Evolutionary conservation across 2,113 vertebrate species (phyloP).

Genomic region (Calidris pygmaea): DNA sequence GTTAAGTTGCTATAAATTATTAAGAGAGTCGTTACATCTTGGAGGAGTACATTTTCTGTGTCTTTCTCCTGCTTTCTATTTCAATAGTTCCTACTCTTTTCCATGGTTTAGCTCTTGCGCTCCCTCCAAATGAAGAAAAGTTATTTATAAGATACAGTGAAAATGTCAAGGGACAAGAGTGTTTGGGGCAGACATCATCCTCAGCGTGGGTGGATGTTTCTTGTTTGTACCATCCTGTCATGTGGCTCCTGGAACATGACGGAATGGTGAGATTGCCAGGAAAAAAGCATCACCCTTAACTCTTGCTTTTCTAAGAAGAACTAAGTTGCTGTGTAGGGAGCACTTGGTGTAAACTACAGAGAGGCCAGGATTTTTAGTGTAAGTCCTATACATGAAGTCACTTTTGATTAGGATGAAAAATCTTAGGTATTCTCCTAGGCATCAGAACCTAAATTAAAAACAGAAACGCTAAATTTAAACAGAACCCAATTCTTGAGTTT

Average conservation of each 20-base stretch:
- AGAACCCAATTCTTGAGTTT: background rate
- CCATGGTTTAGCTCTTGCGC: background rate
- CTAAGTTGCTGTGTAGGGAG: background rate
- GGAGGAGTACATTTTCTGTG: background rate
- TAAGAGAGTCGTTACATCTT: background rate
- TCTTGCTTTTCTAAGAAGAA: background rate
- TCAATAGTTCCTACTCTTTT: background rate
- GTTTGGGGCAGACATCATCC: background rate
- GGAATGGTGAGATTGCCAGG: slow-evolving; percentile 23
- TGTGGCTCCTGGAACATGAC: slow-evolving; percentile 12
- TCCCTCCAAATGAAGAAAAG: background rate
- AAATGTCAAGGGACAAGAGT: slow-evolving; percentile 18
- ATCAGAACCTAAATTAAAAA: background rate
- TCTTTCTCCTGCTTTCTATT: background rate
- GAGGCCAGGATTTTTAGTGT: background rate
- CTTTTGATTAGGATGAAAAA: background rate
- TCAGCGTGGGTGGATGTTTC: slow-evolving; percentile 1
- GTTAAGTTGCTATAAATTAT: background rate
- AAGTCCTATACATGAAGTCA: background rate
- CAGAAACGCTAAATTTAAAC: background rate
- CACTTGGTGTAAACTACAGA: background rate
- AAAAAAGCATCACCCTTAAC: slow-evolving; percentile 36
- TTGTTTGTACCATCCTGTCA: slow-evolving; percentile 48
- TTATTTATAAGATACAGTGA: slow-evolving; percentile 10
- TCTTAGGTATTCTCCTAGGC: background rate